Evolutionary conservation across 2,888 invertebrate species (phyloP).

Genomic region (Darwinula stevensoni): DNA sequence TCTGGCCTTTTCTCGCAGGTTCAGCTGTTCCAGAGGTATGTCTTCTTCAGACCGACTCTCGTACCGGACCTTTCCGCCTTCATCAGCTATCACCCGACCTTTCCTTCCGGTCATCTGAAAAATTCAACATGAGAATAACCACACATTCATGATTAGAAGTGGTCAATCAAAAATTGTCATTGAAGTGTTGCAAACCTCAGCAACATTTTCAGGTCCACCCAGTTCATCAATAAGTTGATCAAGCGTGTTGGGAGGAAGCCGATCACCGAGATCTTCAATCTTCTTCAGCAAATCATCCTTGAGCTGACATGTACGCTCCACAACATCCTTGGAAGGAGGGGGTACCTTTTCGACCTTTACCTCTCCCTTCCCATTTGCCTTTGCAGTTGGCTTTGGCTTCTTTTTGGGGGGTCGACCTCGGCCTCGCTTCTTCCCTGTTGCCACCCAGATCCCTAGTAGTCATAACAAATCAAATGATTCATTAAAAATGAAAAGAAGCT

Average conservation of each 20-base stretch:
- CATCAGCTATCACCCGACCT: conserved; percentile 34
- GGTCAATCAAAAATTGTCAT: not conserved
- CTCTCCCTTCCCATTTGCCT: too few relatives aligned
- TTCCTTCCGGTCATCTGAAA: conserved; percentile 24
- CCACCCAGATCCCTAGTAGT: too few relatives aligned
- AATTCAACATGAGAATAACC: too few relatives aligned
- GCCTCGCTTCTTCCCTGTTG: too few relatives aligned
- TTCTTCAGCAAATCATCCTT: conserved; percentile 60
- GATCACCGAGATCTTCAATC: conserved; percentile 57
- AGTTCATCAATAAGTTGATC: conserved; percentile 95
- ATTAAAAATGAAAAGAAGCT: too few relatives aligned
- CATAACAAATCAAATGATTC: too few relatives aligned
- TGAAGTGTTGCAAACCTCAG: conserved; percentile 31
- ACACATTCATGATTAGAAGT: too few relatives aligned
- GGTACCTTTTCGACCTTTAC: not conserved
- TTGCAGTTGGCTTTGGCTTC: too few relatives aligned
- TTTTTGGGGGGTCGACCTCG: too few relatives aligned
- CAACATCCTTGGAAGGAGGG: conserved; percentile 42
- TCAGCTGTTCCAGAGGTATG: conserved; percentile 83
- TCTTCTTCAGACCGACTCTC: conserved; percentile 82
- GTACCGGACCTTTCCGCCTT: conserved; percentile 72
- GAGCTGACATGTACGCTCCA: conserved; percentile 68
- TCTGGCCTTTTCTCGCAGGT: conserved; percentile 41
- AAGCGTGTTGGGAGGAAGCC: conserved; percentile 79
- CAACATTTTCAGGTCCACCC: conserved; percentile 89